Evolutionary conservation across 2,888 invertebrate species (phyloP).

Genomic region (Lottia gigantea): DNA sequence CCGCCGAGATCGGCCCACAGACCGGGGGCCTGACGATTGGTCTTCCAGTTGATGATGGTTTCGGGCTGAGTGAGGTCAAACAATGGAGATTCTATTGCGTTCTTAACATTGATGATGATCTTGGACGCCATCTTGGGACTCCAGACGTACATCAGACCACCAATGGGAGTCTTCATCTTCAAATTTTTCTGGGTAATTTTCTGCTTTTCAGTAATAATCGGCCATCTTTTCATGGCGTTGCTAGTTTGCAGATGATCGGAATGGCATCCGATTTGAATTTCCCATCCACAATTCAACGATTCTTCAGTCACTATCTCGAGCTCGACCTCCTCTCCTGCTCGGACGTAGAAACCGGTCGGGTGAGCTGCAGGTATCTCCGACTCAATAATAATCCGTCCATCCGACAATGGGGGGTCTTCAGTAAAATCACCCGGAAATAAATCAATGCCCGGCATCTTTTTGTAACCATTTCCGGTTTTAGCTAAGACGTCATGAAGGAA

Average conservation of each 20-base stretch:
- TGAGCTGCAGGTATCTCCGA: not conserved
- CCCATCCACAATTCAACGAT: not conserved
- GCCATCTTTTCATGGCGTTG: not conserved
- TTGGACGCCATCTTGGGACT: not conserved
- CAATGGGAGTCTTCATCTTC: not conserved
- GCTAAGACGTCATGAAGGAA: not conserved
- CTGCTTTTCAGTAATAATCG: not conserved
- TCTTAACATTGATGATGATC: not conserved
- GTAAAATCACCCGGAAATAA: not conserved
- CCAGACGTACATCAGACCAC: not conserved
- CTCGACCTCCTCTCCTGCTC: not conserved
- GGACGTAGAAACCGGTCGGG: constrained; percentile 3
- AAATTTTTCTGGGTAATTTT: not conserved
- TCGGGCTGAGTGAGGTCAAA: not conserved
- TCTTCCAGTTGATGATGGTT: not conserved
- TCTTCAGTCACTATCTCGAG: not conserved
- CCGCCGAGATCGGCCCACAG: constrained; percentile 1
- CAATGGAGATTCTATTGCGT: not conserved
- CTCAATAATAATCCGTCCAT: not conserved
- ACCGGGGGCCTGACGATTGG: not conserved
- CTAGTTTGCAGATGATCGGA: not conserved
- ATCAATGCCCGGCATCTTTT: not conserved
- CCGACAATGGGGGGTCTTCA: not conserved
- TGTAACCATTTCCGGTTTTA: not conserved
- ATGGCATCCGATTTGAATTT: constrained; percentile 1